phyloP scores from a whole-genome alignment of 2,888 invertebrate genomes.

The Tetramorium bicarinatum region DNA sequence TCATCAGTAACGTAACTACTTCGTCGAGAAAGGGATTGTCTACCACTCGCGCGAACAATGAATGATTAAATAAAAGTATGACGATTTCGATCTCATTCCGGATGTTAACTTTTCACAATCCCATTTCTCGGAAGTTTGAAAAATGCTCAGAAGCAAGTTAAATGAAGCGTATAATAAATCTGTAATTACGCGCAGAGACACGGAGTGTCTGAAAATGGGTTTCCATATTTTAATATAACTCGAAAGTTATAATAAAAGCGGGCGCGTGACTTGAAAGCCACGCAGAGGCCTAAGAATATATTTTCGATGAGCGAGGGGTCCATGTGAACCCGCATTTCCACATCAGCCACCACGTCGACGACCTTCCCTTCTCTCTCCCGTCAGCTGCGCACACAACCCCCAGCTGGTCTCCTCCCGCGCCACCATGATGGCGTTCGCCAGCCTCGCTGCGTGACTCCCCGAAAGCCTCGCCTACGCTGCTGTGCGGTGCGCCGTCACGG shows the following conservation, averaged over 20 bases:
- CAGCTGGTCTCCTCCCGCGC: slow-evolving; percentile 40
- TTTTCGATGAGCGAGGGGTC: slow-evolving; percentile 17
- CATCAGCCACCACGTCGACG: slow-evolving; percentile 24
- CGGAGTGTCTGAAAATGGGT: not conserved
- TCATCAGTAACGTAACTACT: not conserved
- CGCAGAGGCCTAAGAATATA: not conserved
- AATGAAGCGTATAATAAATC: not conserved
- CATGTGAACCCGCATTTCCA: slow-evolving; percentile 18
- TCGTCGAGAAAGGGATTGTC: not conserved
- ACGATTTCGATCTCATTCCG: not conserved
- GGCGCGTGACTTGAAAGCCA: not conserved
- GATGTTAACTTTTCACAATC: not conserved
- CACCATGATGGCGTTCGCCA: slow-evolving; percentile 47
- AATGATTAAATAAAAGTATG: not conserved
- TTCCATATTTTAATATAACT: not conserved
- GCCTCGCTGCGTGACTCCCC: slow-evolving; percentile 33
- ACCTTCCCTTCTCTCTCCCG: slow-evolving; percentile 44
- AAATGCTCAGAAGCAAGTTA: not conserved
- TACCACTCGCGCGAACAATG: not conserved
- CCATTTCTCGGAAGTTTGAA: not conserved
- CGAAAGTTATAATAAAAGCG: slow-evolving; percentile 18
- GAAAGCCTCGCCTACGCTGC: slow-evolving; percentile 33
- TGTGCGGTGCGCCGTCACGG: slow-evolving; percentile 39
- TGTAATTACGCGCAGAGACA: not conserved
- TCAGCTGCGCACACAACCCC: slow-evolving; percentile 54